Percentiles rank a stretch among this genome's conserved stretches.
phyloP scores from a whole-genome alignment of 2,888 invertebrate species.

The Eutolmus rufibarbis region DNA sequence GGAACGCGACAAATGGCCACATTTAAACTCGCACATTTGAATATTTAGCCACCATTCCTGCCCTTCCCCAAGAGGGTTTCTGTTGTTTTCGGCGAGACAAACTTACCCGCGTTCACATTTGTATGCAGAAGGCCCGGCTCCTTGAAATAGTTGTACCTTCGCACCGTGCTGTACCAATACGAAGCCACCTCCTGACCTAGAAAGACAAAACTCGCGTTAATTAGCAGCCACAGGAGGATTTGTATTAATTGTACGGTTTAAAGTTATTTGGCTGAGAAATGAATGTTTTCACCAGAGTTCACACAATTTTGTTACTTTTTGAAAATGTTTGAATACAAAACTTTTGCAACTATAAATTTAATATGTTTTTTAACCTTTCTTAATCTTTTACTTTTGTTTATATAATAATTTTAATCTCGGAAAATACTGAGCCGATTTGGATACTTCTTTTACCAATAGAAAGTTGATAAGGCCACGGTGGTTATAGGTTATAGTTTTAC shows the following conservation, averaged over 20 bases:
- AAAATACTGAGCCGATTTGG: too few species aligned
- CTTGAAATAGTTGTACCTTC: constrained; percentile 77
- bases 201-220: constrained; percentile 49
- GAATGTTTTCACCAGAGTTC: not conserved
- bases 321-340: not conserved
- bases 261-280: not conserved
- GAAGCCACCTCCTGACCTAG: constrained; percentile 80
- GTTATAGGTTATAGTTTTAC: too few species aligned
- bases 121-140: constrained; percentile 77
- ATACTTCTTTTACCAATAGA: too few species aligned
- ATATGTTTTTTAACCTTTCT: not conserved
- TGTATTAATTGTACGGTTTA: not conserved
- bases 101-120: constrained; percentile 78
- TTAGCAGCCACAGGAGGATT: not conserved
- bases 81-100: not conserved
- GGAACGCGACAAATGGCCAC: not conserved
- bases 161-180: constrained; percentile 82
- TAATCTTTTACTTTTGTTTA: not conserved
- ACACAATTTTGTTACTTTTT: not conserved
- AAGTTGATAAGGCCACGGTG: too few species aligned
- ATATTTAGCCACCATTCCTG: not conserved
- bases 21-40: not conserved
- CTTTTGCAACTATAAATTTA: not conserved
- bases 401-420: too few species aligned
- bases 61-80: not conserved